Evolutionary conservation across 2,797 vertebrate genomes (phyloP), one percentile per base, ranked within the genome.

Genomic region (Sebastes oblongus): DNA sequence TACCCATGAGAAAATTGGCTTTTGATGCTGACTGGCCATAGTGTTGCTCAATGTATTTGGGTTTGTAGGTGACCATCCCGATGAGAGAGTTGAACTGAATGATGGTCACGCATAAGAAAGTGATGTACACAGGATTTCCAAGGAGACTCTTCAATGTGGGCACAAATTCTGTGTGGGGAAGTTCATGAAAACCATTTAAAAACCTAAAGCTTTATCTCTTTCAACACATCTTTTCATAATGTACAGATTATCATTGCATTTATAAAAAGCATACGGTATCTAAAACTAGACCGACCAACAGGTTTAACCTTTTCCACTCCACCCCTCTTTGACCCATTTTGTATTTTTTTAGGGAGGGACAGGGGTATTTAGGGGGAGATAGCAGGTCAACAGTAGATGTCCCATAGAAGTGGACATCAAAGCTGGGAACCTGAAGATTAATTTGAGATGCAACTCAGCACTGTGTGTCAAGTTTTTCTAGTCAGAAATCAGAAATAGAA

Each of bases 61-160:
- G 96, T 81, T 99, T 99, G 84, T 98, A 99, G 1, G 98, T 99
- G 80, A 98, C 97, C 98, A 99, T 98, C 65, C 98, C 98, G 65
- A 99, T 97, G 77, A 99, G 95, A 70, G 97, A 97, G 92, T 98
- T 99, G 90, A 98, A 97, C 87, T 99, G 98, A 91, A 98, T 89
- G n/a, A 97, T 95, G 54, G 97, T 97, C 71, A 97, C 94, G 77
- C 97, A 97, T 66, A 98, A 91, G 88, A 97, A 98, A n/a, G 98
- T 86, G 88, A 96, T 84, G 85, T 97, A 99, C 25, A 98, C 94
- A 5, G 96, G 96, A 77, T 97, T 99, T 78, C 96, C 96, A 39
- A 99, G 93, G 55, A 99, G 96, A 55, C 66, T 95, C 89, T 95
- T 98, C 91, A 99, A 30, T 0, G 98, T 96, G 1, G 98, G 97